These are phyloP conservation scores for Danionella dracula DNA, from an alignment of 2,797 vertebrate species.

Conservation along the genomic window DNA sequence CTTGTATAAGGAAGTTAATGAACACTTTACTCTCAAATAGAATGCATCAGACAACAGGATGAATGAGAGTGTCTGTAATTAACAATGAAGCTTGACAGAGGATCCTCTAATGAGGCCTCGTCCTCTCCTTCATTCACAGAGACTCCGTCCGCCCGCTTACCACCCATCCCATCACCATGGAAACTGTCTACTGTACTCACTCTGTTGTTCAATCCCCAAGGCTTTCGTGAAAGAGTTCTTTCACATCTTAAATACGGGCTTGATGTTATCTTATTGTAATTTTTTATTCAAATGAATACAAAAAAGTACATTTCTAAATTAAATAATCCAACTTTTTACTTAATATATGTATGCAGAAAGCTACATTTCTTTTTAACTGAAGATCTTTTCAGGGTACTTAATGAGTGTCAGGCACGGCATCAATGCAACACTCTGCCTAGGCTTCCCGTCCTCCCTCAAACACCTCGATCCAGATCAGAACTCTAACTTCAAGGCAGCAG, in stretches of 20 bases:
- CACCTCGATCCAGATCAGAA: conserved; percentile 20
- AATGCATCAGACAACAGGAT: neutral
- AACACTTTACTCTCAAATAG: conserved; percentile 10
- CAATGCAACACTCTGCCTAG: conserved; percentile 18
- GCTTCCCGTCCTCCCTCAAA: conserved; percentile 10
- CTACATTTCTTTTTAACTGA: neutral
- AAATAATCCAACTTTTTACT: neutral
- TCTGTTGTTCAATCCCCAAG: conserved; percentile 41
- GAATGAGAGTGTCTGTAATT: conserved; percentile 51
- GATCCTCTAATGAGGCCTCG: conserved; percentile 54
- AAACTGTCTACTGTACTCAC: conserved; percentile 50
- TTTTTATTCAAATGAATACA: no score
- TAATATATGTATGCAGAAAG: neutral
- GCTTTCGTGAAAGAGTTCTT: conserved; percentile 42
- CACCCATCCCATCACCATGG: conserved; percentile 53
- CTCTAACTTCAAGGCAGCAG: conserved; percentile 24
- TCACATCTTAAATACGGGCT: conserved; percentile 11
- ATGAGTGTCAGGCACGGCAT: neutral
- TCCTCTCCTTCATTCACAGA: conserved; percentile 42
- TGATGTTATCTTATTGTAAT: no score
- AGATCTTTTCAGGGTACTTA: neutral
- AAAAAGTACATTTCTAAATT: no score
- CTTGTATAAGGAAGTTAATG: neutral
- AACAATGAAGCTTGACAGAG: conserved; percentile 52
- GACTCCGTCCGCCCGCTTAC: conserved; percentile 45